Base-by-base conservation (phyloP, 2,797 vertebrate genomes). In the Champsocephalus esox region DNA sequence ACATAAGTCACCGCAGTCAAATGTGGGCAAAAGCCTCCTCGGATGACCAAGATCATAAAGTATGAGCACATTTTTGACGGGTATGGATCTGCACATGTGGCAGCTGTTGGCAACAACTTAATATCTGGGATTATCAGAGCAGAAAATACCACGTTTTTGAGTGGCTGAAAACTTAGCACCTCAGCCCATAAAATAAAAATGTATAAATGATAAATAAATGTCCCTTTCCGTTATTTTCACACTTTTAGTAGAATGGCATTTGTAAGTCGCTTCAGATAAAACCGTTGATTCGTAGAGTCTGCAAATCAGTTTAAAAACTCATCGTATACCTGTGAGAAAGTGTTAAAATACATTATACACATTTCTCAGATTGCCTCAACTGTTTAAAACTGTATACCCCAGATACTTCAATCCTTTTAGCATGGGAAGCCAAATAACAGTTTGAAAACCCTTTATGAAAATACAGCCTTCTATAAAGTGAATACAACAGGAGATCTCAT, bases 1-100 rank as follows among this genome's bases (percentile, higher is more conserved):
- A 83, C 71, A 85, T 78, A 73, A 70, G 76, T 83, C 71, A 80
- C 63, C 34, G 69, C 73, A 71, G 57, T 61, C 66, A 81, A 85
- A 82, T 34, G 79, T 82, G 73, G 73, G 66, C 60, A 73, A 66
- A 59, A 67, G 55, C 67, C 77, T 87, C 71, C 70, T 59, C 46
- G 34, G 64, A 81, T 81, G 81, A 72, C 63, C 66, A 44, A 50
- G 32, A 70, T 56, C 64, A 28, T 59, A 9, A 85, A 52, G 59
- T 67, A 44, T 41, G 43, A 41, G 64, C 50, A 63, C 24, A 73
- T 79, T 79, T 79, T 51, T 80, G 63, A 41, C 28, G 51, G 59
- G 43, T 54, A 79, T 21, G 49, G 55, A 66, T 50, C 51, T 61
- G 52, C 79, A 68, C 59, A 82, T 79, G 66, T 73, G 56, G 57